A percentile compares a stretch with the other conserved stretches of the same genome.
These are phyloP conservation scores for Drosophila buzzatii DNA, from an alignment of 2,888 invertebrate genomes.

Conservation along the genomic window DNA sequence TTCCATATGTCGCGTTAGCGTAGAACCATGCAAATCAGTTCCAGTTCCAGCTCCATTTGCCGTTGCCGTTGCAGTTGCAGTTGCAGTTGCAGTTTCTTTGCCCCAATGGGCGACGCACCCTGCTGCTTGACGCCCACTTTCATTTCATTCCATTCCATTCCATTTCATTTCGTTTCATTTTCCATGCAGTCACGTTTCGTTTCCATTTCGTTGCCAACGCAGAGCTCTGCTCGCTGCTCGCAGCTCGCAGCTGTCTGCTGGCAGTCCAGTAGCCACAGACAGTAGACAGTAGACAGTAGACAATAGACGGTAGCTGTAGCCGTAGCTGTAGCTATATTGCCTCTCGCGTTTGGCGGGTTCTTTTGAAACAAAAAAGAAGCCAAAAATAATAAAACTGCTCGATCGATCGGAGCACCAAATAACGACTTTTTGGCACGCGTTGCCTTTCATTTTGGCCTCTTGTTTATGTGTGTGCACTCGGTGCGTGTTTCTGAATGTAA, in stretches of 20 bases:
- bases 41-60: conserved; percentile 2
- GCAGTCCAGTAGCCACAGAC: conserved; percentile 40
- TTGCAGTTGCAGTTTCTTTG: conserved; percentile 22
- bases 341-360: conserved; percentile 44
- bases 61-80: not conserved
- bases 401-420: conserved; percentile 20
- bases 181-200: conserved; percentile 18
- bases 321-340: conserved; percentile 8
- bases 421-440: conserved; percentile 49
- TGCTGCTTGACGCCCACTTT: conserved; percentile 29
- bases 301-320: conserved; percentile 22
- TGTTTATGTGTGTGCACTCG: conserved; percentile 21
- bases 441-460: conserved; percentile 42
- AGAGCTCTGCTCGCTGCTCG: not conserved
- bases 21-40: conserved; percentile 11
- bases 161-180: conserved; percentile 12
- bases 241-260: conserved; percentile 31
- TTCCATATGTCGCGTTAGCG: conserved; percentile 46
- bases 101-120: conserved; percentile 14
- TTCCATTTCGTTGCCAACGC: conserved; percentile 16
- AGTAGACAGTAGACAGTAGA: conserved; percentile 27
- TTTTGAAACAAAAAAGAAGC: conserved; percentile 21
- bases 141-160: conserved; percentile 5
- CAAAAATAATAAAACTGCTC: conserved; percentile 10
- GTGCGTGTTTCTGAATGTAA: conserved; percentile 12